These are phyloP conservation scores for Nemotelus nigrinus DNA, from an alignment of 2,888 invertebrate genomes.

Conservation along the genomic window DNA sequence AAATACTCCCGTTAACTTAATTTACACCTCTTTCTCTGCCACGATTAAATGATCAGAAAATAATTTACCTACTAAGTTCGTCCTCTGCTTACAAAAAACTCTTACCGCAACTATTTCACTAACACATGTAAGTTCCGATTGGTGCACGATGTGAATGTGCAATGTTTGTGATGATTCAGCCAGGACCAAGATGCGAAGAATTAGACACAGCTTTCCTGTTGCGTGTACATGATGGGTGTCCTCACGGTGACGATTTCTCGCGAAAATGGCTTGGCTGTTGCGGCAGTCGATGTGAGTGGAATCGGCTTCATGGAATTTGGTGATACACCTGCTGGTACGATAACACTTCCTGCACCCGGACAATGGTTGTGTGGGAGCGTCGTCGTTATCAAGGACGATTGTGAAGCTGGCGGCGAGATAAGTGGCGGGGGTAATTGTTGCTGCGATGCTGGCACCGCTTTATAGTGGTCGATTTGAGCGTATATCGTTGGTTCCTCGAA, in stretches of 20 bases:
- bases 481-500: constrained; percentile 76
- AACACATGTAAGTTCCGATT: neutral
- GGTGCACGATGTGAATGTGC: neutral
- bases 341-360: constrained; percentile 20
- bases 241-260: constrained; percentile 75
- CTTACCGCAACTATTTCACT: constrained; percentile 16
- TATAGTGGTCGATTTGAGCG: constrained; percentile 78
- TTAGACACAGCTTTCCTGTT: constrained; percentile 77
- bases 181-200: constrained; percentile 41
- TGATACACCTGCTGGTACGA: constrained; percentile 29
- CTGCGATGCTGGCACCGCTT: constrained; percentile 61
- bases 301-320: constrained; percentile 34
- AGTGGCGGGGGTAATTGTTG: constrained; percentile 65
- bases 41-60: neutral
- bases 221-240: constrained; percentile 74
- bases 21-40: too few relatives aligned
- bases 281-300: constrained; percentile 52
- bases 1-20: neutral
- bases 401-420: constrained; percentile 63
- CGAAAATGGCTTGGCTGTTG: constrained; percentile 61
- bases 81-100: constrained; percentile 18
- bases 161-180: neutral
- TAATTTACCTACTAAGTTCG: constrained; percentile 9
- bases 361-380: constrained; percentile 28
- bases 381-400: constrained; percentile 58